Conservation (phyloP, 1,140 invertebrate species). For the Proales similis region DNA sequence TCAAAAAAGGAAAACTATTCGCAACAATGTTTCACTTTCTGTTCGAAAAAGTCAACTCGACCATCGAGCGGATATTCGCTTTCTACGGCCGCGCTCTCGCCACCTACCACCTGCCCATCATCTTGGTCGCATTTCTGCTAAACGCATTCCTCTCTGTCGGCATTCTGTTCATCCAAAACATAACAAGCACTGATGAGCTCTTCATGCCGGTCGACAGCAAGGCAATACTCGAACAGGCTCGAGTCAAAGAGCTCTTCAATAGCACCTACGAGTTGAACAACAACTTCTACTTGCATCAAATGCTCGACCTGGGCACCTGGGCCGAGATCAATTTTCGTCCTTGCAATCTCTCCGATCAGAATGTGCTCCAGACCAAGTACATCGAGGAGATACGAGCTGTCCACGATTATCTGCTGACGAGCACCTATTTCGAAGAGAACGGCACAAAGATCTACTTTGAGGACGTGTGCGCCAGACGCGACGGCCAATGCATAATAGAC, state of each 20-base stretch:
- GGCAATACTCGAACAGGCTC: conserved; percentile 9
- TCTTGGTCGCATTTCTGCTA: neutral
- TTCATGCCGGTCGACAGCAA: conserved; percentile 8
- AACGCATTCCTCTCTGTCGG: conserved; percentile 9
- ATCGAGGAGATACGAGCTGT: conserved; percentile 2
- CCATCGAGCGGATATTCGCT: conserved; percentile 11
- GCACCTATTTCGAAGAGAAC: neutral
- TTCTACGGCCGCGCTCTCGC: neutral
- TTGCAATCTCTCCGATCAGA: neutral
- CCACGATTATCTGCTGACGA: neutral
- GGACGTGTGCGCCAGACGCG: conserved; percentile 8
- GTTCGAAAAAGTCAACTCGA: conserved; percentile 18
- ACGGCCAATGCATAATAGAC: conserved; percentile 15
- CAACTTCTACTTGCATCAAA: conserved; percentile 31
- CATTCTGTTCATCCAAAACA: neutral
- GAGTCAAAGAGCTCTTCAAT: conserved; percentile 4
- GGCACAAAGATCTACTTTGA: neutral
- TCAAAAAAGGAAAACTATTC: too few species aligned
- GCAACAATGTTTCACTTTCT: conserved; percentile 27
- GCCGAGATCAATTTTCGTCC: conserved; percentile 32
- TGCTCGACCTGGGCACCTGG: conserved; percentile 27
- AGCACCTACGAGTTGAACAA: neutral
- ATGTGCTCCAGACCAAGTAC: conserved; percentile 4
- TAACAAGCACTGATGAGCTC: neutral
- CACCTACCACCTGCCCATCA: neutral